phyloP scores from a whole-genome alignment of 1,140 invertebrate species.

The Rhysida immarginata region DNA sequence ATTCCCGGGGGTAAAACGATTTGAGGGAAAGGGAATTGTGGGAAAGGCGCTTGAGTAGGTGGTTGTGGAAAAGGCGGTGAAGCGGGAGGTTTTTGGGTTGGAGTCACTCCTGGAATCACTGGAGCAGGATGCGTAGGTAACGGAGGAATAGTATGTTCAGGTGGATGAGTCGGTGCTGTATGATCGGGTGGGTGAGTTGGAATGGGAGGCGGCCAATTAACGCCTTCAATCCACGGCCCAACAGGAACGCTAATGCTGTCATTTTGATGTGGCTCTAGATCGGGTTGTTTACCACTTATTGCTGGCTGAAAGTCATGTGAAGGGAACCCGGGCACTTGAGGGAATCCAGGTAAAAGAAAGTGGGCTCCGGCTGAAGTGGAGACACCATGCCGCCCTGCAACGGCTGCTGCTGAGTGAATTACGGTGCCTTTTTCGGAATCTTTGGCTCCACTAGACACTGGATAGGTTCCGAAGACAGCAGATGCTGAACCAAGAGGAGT shows the following conservation, averaged over 20 bases:
- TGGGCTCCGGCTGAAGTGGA: too few species aligned
- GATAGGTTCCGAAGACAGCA: too few species aligned
- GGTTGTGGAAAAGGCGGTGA: not conserved
- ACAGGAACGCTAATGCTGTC: not conserved
- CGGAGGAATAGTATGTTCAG: not conserved
- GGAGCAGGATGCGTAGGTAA: not conserved
- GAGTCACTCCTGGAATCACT: not conserved
- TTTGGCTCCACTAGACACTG: too few species aligned
- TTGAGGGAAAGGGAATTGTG: not conserved
- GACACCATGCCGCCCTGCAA: too few species aligned
- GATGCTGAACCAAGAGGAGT: too few species aligned
- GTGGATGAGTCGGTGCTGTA: not conserved
- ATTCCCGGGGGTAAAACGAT: too few species aligned
- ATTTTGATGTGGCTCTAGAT: not conserved
- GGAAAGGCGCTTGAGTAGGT: not conserved
- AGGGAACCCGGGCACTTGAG: too few species aligned
- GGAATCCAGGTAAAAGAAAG: too few species aligned
- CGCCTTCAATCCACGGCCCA: not conserved
- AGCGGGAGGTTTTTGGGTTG: not conserved
- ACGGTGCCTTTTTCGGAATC: too few species aligned
- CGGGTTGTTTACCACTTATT: not conserved
- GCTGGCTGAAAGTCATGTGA: too few species aligned
- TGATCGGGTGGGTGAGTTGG: not conserved
- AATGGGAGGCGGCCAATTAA: conserved; percentile 3
- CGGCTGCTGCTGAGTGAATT: too few species aligned